Percentiles rank a stretch among this genome's conserved stretches.
Conservation (phyloP, 1,140 invertebrate genomes). For the Hormaphis cornu region DNA sequence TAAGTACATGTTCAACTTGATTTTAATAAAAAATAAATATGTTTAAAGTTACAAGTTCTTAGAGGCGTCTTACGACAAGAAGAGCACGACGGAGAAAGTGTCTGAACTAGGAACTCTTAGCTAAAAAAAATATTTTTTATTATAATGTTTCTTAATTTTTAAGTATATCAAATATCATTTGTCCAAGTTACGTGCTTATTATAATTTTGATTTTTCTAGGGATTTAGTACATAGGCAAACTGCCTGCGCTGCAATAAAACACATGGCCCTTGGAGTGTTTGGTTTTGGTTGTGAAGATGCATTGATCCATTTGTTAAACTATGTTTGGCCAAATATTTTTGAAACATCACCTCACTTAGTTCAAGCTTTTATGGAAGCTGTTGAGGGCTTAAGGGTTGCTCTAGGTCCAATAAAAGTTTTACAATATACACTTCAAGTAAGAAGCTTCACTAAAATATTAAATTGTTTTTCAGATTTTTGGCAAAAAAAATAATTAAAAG, state of each 20-base stretch:
- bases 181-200: too few relatives aligned
- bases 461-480: background rate
- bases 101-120: too few relatives aligned
- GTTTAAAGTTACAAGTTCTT: too few relatives aligned
- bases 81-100: too few relatives aligned
- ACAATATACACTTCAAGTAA: slow-evolving; percentile 86
- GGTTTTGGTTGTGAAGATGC: slow-evolving; percentile 99
- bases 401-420: slow-evolving; percentile 93
- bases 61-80: too few relatives aligned
- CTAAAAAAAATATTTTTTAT: too few relatives aligned
- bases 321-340: slow-evolving; percentile 99
- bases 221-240: slow-evolving; percentile 98
- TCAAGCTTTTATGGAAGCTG: slow-evolving; percentile 98
- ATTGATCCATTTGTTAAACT: slow-evolving; percentile 90
- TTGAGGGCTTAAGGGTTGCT: slow-evolving; percentile 92
- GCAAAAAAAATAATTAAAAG: too few relatives aligned
- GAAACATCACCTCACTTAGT: slow-evolving; percentile 99
- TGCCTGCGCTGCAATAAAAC: slow-evolving; percentile 96
- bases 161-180: too few relatives aligned
- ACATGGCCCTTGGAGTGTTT: slow-evolving; percentile 97
- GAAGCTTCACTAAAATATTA: too few relatives aligned
- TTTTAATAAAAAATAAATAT: too few relatives aligned
- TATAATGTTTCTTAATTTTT: too few relatives aligned
- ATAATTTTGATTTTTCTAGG: slow-evolving; percentile 50
- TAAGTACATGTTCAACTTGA: too few relatives aligned